These are phyloP conservation scores for Pocillopora meandrina DNA, from an alignment of 92 coral and sea anemone species.

Conservation along the genomic window DNA sequence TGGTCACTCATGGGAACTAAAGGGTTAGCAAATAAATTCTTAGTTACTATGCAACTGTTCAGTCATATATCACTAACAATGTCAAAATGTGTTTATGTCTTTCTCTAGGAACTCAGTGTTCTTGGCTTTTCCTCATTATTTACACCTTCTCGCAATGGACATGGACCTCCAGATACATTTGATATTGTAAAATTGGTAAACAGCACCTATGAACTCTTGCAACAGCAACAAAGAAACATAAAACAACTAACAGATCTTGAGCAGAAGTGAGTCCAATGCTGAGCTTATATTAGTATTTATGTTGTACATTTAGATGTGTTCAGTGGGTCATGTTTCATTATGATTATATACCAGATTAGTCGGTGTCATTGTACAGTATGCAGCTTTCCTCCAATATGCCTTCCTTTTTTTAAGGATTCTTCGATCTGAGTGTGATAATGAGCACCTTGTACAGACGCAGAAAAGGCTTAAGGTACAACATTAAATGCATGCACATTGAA, in stretches of 20 bases:
- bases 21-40: no score
- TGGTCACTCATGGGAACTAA: no score
- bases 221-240: slow-evolving; percentile 79
- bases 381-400: background rate
- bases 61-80: no score
- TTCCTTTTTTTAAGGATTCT: slow-evolving; percentile 63
- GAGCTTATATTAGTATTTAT: background rate
- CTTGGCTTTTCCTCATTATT: slow-evolving; percentile 89
- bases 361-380: no score
- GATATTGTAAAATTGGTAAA: slow-evolving; percentile 95
- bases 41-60: no score
- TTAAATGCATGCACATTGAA: no score
- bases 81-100: background rate
- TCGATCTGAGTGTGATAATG: slow-evolving; percentile 97
- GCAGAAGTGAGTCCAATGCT: slow-evolving; percentile 66
- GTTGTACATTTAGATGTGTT: no score
- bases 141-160: slow-evolving; percentile 55
- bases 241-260: slow-evolving; percentile 86
- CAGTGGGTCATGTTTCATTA: no score
- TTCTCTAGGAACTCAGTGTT: slow-evolving; percentile 75
- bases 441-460: slow-evolving; percentile 78
- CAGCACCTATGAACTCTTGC: slow-evolving; percentile 85
- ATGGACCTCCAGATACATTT: slow-evolving; percentile 74
- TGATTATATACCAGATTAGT: no score
- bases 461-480: slow-evolving; percentile 81